Evolutionary conservation across 2,797 vertebrate genomes (phyloP).

Genomic region (Allobates femoralis): DNA sequence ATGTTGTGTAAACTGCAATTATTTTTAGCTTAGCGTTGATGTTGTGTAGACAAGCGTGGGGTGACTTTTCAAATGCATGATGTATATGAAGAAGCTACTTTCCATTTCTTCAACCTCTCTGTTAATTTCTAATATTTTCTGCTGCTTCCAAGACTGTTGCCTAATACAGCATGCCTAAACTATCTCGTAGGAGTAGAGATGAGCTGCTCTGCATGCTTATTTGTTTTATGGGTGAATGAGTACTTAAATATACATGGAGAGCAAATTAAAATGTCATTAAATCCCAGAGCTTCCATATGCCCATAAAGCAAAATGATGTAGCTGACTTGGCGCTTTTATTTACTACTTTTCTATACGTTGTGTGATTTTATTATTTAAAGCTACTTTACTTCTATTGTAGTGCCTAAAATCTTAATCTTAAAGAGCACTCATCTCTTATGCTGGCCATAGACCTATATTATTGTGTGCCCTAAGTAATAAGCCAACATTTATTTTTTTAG

Average conservation of each 20-base stretch:
- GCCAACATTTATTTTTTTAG: neutral
- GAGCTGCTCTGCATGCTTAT: constrained; percentile 55
- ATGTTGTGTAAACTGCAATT: constrained; percentile 72
- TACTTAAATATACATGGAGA: constrained; percentile 40
- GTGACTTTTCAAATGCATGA: constrained; percentile 76
- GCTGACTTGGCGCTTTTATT: constrained; percentile 28
- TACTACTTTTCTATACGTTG: neutral
- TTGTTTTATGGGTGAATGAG: constrained; percentile 53
- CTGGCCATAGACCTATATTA: neutral
- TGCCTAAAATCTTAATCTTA: neutral
- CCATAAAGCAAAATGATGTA: constrained; percentile 58
- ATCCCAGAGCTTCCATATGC: constrained; percentile 7
- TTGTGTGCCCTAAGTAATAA: neutral
- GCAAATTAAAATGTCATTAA: constrained; percentile 46
- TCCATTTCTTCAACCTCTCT: constrained; percentile 42
- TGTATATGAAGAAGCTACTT: constrained; percentile 50
- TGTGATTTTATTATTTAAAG: neutral
- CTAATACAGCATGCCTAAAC: constrained; percentile 52
- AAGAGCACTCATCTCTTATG: neutral
- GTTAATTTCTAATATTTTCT: constrained; percentile 25
- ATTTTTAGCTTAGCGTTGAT: constrained; percentile 69
- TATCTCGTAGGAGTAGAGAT: constrained; percentile 37
- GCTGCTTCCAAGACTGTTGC: neutral
- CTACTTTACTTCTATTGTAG: neutral
- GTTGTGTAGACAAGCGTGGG: constrained; percentile 73